These are phyloP conservation scores for Drosophila lacicola DNA, from an alignment of 2,888 invertebrate species.

Conservation along the genomic window DNA sequence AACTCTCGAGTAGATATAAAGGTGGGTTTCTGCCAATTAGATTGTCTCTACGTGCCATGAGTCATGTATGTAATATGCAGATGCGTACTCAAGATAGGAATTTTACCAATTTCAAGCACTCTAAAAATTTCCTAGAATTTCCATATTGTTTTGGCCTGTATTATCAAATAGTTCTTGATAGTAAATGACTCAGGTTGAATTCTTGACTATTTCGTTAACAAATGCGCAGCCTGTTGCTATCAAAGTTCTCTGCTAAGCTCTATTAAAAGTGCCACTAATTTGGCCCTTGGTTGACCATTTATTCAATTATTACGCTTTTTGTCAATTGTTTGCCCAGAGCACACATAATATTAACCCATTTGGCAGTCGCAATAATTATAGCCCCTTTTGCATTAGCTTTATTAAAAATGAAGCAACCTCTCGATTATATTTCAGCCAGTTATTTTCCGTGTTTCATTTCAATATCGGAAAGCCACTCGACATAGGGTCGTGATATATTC, in stretches of 20 bases:
- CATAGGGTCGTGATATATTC: conserved; percentile 11
- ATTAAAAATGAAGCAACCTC: conserved; percentile 52
- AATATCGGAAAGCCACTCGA: conserved; percentile 8
- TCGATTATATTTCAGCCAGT: conserved; percentile 13
- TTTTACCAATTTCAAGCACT: not conserved
- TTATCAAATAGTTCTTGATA: conserved; percentile 2
- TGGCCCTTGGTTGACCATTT: conserved; percentile 65
- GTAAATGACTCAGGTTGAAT: conserved; percentile 22
- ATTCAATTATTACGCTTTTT: conserved; percentile 42
- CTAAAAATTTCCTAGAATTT: conserved; percentile 27
- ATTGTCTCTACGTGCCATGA: conserved; percentile 16
- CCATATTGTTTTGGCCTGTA: conserved; percentile 10
- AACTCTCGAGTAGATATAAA: conserved; percentile 4
- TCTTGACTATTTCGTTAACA: not conserved
- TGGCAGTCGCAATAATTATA: conserved; percentile 45
- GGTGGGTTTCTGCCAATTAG: not conserved
- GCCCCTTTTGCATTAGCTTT: conserved; percentile 61
- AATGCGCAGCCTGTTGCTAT: conserved; percentile 41
- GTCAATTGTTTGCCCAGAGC: conserved; percentile 37
- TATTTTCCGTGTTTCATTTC: conserved; percentile 2
- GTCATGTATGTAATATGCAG: conserved; percentile 21
- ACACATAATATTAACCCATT: conserved; percentile 58
- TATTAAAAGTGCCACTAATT: conserved; percentile 66
- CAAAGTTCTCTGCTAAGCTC: conserved; percentile 48
- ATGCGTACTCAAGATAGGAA: conserved; percentile 13